Evolutionary conservation across 2,888 invertebrate genomes (phyloP).

Genomic region (Monopis laevigella): DNA sequence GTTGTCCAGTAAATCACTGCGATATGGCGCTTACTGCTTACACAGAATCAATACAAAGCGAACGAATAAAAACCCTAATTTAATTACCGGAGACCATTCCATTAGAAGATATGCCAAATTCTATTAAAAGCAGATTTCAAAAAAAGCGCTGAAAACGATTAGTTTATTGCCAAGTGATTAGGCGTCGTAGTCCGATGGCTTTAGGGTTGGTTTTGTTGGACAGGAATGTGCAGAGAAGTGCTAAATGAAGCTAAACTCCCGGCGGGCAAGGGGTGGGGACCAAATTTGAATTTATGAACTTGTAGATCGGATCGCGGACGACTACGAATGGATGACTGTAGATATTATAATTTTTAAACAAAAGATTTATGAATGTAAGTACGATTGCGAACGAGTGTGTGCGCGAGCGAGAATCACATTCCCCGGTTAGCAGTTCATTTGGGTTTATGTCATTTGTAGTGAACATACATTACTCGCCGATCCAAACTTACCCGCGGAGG

Average conservation of each 20-base stretch:
- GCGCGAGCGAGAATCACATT: too few relatives aligned
- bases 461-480: too few relatives aligned
- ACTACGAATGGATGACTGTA: too few relatives aligned
- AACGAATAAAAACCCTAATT: conserved; percentile 38
- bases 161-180: too few relatives aligned
- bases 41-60: background rate
- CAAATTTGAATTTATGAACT: conserved; percentile 67
- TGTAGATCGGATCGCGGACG: conserved; percentile 63
- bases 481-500: too few relatives aligned
- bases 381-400: too few relatives aligned
- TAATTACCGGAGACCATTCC: conserved; percentile 54
- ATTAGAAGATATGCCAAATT: conserved; percentile 61
- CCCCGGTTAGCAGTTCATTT: too few relatives aligned
- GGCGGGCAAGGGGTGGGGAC: conserved; percentile 37
- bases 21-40: too few relatives aligned
- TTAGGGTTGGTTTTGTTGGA: background rate
- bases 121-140: conserved; percentile 40
- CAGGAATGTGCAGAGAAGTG: background rate
- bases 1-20: too few relatives aligned
- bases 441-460: too few relatives aligned
- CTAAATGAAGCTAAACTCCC: conserved; percentile 7
- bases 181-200: background rate
- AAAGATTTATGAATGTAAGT: too few relatives aligned
- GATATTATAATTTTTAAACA: too few relatives aligned
- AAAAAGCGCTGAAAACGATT: conserved; percentile 32